Evolutionary conservation across 2,797 vertebrate species (phyloP), one percentile per base, ranked within the genome.

Genomic region (Danionella dracula): DNA sequence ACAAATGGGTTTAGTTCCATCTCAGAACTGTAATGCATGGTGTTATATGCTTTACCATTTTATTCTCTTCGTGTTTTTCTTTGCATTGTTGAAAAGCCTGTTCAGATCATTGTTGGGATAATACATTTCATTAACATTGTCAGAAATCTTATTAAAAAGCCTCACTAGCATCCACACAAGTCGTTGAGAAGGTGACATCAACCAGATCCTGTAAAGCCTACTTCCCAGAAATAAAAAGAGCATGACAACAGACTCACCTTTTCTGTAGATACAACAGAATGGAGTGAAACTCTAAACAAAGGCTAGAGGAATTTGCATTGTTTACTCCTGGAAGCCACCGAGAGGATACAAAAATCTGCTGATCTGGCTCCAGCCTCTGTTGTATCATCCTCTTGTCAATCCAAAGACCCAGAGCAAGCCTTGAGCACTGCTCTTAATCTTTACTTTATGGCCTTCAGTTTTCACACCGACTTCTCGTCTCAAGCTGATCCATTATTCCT

Each of bases 201-300:
- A n/a, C n/a, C n/a, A n/a, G n/a, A 31, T 5, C 29, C 29, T 31
- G 29, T 31, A n/a, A 40, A 5, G 2, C 13, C 38, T 16, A 64
- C 49, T 50, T 59, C 44, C 29, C 57, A 53, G 71, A 71, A 68
- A 66, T 56, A 41, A n/a, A n/a, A n/a, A n/a, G n/a, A n/a, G n/a
- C n/a, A n/a, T n/a, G n/a, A n/a, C n/a, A n/a, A n/a, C n/a, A n/a
- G n/a, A n/a, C n/a, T n/a, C n/a, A n/a, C n/a, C n/a, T n/a, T n/a
- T n/a, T n/a, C n/a, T n/a, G n/a, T n/a, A n/a, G n/a, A n/a, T n/a
- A n/a, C n/a, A n/a, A n/a, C n/a, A n/a, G n/a, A n/a, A 42, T 57
- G 46, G 57, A 58, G 53, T 48, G 13, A 49, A 20, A 59, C 17
- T 38, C 19, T 40, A 45, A 70, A 40, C 44, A 27, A 54, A 29